Percentiles rank a stretch among this genome's conserved stretches.
These are phyloP conservation scores for Gastrophysa polygoni DNA, from an alignment of 2,888 invertebrate genomes.

Conservation along the genomic window DNA sequence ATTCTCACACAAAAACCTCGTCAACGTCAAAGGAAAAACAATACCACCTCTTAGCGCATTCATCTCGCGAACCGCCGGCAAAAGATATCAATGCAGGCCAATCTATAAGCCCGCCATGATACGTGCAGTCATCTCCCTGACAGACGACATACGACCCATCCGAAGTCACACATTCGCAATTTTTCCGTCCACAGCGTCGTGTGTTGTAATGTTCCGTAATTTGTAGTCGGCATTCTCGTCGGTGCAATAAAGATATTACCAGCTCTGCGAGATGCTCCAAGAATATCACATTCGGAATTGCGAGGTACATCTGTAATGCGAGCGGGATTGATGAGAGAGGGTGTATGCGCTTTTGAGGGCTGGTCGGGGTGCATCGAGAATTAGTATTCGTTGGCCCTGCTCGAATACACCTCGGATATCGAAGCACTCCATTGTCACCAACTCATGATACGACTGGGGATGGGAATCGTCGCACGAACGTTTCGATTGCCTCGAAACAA, in stretches of 20 bases:
- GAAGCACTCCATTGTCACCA: background rate
- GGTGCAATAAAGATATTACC: slow-evolving; percentile 54
- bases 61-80: slow-evolving; percentile 18
- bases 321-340: background rate
- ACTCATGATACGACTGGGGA: too few relatives aligned
- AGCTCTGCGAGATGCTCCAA: slow-evolving; percentile 38
- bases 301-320: slow-evolving; percentile 32
- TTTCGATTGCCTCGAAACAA: too few relatives aligned
- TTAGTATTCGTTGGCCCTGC: background rate
- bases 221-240: slow-evolving; percentile 50
- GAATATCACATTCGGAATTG: slow-evolving; percentile 46
- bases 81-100: slow-evolving; percentile 39
- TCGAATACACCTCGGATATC: background rate
- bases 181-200: slow-evolving; percentile 53
- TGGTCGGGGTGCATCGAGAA: slow-evolving; percentile 9
- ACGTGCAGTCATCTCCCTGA: slow-evolving; percentile 48
- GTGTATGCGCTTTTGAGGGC: slow-evolving; percentile 13
- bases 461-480: too few relatives aligned
- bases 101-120: slow-evolving; percentile 48
- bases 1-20: slow-evolving; percentile 2
- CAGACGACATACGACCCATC: slow-evolving; percentile 45
- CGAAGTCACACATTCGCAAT: slow-evolving; percentile 52
- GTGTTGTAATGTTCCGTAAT: slow-evolving; percentile 53
- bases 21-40: slow-evolving; percentile 9
- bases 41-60: slow-evolving; percentile 21